phyloP scores from a whole-genome alignment of 2,888 invertebrate species.

The Rhogogaster chlorosoma region DNA sequence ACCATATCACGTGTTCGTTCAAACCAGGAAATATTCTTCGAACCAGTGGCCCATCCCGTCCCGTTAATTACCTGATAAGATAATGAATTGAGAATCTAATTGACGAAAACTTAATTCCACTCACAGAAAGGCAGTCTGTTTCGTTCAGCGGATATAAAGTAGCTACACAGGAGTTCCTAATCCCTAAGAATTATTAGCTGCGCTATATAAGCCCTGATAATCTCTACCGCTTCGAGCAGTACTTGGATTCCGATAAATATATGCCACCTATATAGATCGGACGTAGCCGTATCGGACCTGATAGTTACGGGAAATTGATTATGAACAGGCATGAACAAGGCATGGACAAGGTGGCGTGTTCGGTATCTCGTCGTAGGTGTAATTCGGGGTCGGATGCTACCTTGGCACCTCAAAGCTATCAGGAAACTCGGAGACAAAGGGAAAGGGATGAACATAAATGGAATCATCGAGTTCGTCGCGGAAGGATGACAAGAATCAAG shows the following conservation, averaged over 20 bases:
- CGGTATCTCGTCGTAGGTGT: not conserved
- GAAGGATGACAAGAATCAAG: slow-evolving; percentile 46
- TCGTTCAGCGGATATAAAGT: not conserved
- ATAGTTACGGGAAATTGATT: not conserved
- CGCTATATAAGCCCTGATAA: not conserved
- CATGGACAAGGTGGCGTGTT: not conserved
- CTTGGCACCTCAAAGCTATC: slow-evolving; percentile 6
- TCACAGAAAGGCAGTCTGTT: not conserved
- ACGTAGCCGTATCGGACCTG: not conserved
- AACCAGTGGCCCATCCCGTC: not conserved
- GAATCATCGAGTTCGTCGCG: slow-evolving; percentile 36
- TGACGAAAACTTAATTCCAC: not conserved
- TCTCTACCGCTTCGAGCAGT: not conserved
- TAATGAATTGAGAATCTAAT: not conserved
- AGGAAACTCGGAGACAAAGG: slow-evolving; percentile 22
- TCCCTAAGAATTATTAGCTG: not conserved
- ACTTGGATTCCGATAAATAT: slow-evolving; percentile 1
- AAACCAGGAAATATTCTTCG: not conserved
- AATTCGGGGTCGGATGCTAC: not conserved
- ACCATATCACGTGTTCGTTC: not conserved
- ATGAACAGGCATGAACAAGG: no score
- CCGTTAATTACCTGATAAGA: not conserved
- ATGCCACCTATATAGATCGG: not conserved
- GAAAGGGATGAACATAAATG: slow-evolving; percentile 36
- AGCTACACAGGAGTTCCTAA: not conserved